Base-by-base conservation (phyloP, 2,888 invertebrate species). In the Geotrupes spiniger region DNA sequence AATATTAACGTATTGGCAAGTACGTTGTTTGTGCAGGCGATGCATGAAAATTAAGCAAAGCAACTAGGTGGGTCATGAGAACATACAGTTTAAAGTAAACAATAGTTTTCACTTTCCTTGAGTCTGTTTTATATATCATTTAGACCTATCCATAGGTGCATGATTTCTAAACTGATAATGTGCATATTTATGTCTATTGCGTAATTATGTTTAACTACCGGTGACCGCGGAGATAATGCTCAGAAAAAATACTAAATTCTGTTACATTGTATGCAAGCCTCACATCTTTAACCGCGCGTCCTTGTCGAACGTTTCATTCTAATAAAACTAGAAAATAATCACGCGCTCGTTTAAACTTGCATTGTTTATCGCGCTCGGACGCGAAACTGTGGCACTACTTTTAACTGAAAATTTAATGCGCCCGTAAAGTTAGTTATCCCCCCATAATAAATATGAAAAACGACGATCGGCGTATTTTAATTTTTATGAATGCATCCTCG, bases 21-120 rank as follows among this genome's bases (percentile, higher is more conserved):
- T 46, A 42, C 36, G 54, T 57, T 52, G 53, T 57, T 57, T 56
- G 54, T 53, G 60, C 59, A 58, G 59, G 52, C 59, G 59, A 59
- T 61, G 63, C 63, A 61, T 63, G 63, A 60, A 62, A 62, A 58
- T 54, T 54, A 56, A 57, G 56, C 58, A 58, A 53, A 46, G 54
- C 54, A 54, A 53, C 51, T 44, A 58, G 59, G 53, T 61, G 57
- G 59, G 59, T 59, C 59, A 59, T 57, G 59, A 58, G 59, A 59
- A 57, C 57, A 55, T 59, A 60, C 59, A 61, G 53, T 60, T 63
- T 61, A 61, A 62, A 62, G 58, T 59, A 68, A 65, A 68, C 68
- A 69, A 69, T 69, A 57, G 69, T 68, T 70, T 70, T 69, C 70
- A 69, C 69, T 70, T 68, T 70, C 69, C 69, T 70, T 69, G 69